Evolutionary conservation across 2,888 invertebrate genomes (phyloP).

Genomic region (Lysandra coridon): DNA sequence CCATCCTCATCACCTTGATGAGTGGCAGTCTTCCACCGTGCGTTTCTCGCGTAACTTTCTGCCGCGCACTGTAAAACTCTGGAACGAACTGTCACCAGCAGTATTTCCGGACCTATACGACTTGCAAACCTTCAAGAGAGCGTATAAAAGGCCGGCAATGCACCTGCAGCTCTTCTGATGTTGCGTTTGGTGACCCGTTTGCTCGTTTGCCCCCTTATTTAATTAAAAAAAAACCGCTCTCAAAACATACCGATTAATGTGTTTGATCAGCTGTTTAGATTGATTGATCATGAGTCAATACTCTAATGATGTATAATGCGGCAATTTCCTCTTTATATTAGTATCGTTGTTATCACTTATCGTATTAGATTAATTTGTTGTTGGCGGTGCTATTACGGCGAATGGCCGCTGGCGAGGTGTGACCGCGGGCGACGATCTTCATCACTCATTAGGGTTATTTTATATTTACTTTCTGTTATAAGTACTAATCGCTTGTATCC

Average conservation of each 20-base stretch:
- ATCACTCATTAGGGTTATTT: constrained; percentile 52
- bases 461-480: constrained; percentile 44
- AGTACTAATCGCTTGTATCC: background rate
- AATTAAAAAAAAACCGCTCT: background rate
- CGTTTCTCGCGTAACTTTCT: too few relatives aligned
- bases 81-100: too few relatives aligned
- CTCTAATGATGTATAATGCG: constrained; percentile 28
- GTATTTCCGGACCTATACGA: too few relatives aligned
- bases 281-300: constrained; percentile 8
- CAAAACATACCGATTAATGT: background rate
- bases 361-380: constrained; percentile 72
- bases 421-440: constrained; percentile 63
- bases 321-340: constrained; percentile 55
- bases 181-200: too few relatives aligned
- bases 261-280: background rate
- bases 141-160: too few relatives aligned
- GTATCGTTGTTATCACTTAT: constrained; percentile 68
- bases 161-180: too few relatives aligned
- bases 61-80: too few relatives aligned
- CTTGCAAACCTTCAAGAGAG: too few relatives aligned
- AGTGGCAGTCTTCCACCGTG: too few relatives aligned
- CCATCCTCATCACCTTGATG: too few relatives aligned
- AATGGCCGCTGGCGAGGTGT: constrained; percentile 62
- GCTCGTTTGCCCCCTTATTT: too few relatives aligned
- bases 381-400: constrained; percentile 65